Percentiles rank a stretch among this genome's conserved stretches.
phyloP scores from a whole-genome alignment of 1,140 invertebrate genomes.

The Mycetomoellerius zeteki region DNA sequence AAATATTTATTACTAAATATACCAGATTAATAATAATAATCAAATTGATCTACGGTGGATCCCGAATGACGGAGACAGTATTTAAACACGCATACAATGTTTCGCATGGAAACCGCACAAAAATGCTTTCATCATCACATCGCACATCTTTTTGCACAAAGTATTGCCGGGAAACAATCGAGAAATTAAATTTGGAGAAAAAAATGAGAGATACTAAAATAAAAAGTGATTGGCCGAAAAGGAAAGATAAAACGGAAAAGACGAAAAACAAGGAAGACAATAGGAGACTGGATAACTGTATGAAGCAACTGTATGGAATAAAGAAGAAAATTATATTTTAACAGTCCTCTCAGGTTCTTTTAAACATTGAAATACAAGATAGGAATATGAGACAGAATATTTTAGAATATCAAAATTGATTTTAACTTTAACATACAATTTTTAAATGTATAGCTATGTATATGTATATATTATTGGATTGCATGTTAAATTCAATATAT shows the following conservation, averaged over 20 bases:
- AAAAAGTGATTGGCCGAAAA: background rate
- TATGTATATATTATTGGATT: background rate
- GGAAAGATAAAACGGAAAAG: background rate
- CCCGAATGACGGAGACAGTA: background rate
- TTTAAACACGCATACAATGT: conserved; percentile 10
- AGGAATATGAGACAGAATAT: conserved; percentile 1
- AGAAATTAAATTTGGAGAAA: background rate
- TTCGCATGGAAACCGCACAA: conserved; percentile 36
- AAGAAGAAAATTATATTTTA: conserved; percentile 26
- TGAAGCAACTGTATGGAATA: conserved; percentile 11
- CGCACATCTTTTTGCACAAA: conserved; percentile 30
- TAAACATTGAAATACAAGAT: background rate
- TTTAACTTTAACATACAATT: background rate
- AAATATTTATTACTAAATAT: conserved; percentile 17
- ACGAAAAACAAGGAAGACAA: conserved; percentile 5
- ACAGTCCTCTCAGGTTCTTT: background rate
- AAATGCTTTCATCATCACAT: conserved; percentile 7
- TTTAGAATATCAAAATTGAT: background rate
- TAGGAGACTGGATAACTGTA: background rate
- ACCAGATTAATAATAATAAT: background rate
- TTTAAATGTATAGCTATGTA: background rate
- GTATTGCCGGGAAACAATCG: background rate
- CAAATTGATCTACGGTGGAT: background rate
- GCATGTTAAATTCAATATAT: background rate
- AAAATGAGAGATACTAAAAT: background rate